Evolutionary conservation across 2,797 vertebrate species (phyloP).

Genomic region (Hemibagrus guttatus): DNA sequence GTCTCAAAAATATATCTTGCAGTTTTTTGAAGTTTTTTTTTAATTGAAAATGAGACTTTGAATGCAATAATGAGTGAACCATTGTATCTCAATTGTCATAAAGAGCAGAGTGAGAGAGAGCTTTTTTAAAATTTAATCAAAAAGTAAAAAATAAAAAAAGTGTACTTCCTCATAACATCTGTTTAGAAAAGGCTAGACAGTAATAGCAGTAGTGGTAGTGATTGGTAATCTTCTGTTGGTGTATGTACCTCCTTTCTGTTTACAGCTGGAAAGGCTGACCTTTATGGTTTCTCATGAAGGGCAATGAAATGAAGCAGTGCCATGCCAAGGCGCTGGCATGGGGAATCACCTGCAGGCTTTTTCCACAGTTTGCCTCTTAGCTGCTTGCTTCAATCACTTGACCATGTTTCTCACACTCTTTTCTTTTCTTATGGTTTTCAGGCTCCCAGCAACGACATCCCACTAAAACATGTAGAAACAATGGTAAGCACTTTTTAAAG

Average conservation of each 20-base stretch:
- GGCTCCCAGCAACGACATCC: slow-evolving; percentile 79
- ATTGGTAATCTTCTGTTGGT: not conserved
- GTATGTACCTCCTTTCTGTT: not conserved
- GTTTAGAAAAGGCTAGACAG: not conserved
- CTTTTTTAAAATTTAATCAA: not conserved
- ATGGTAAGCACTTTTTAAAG: slow-evolving; percentile 76
- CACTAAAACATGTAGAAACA: slow-evolving; percentile 84
- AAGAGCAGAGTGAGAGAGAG: not conserved
- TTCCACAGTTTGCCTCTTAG: slow-evolving; percentile 18
- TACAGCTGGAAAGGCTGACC: not conserved
- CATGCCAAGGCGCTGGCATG: not conserved
- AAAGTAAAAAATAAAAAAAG: not conserved
- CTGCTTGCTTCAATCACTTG: slow-evolving; percentile 20
- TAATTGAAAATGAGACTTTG: not conserved
- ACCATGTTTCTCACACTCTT: slow-evolving; percentile 21
- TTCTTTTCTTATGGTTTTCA: slow-evolving; percentile 59
- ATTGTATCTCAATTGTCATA: not conserved
- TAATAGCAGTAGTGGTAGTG: not conserved
- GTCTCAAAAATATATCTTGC: not conserved
- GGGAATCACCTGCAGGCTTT: slow-evolving; percentile 32
- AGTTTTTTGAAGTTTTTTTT: not conserved
- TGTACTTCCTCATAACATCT: not conserved
- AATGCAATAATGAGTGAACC: not conserved
- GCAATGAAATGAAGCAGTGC: slow-evolving; percentile 15
- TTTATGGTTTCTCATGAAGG: not conserved